Percentiles rank a stretch among this genome's conserved stretches.
Conservation (phyloP, 2,888 invertebrate genomes). For the Lamproptera curius region DNA sequence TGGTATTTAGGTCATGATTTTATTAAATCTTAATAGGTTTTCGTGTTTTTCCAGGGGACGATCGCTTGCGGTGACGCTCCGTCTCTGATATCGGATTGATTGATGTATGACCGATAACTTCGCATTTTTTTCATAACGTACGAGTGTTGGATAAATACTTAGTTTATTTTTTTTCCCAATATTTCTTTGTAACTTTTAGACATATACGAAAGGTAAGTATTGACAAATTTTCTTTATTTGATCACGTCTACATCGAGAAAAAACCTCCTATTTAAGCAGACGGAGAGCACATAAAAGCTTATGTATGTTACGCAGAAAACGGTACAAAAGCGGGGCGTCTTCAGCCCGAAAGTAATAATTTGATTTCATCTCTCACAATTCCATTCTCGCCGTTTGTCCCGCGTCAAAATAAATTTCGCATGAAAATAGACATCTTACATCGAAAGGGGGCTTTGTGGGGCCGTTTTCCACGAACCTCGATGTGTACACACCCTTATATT, state of each 20-base stretch:
- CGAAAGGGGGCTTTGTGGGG: neutral
- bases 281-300: neutral
- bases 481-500: constrained; percentile 3
- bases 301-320: neutral
- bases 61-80: neutral
- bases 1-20: constrained; percentile 76
- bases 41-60: constrained; percentile 19
- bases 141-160: too few species aligned
- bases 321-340: neutral
- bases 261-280: too few species aligned
- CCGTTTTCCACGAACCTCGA: neutral
- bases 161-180: too few species aligned
- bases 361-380: neutral
- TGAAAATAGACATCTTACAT: neutral
- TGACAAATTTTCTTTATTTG: too few species aligned
- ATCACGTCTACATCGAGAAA: too few species aligned
- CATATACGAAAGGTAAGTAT: too few species aligned
- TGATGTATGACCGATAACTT: too few species aligned
- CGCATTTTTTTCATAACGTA: too few species aligned
- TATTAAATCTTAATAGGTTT: constrained; percentile 69
- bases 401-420: constrained; percentile 1
- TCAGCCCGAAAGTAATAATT: neutral
- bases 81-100: neutral
- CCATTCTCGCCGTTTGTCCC: neutral
- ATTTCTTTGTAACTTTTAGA: too few species aligned